Percentiles rank a stretch among this genome's conserved stretches.
These are phyloP conservation scores for Passer domesticus DNA, from an alignment of 2,113 vertebrate genomes.

Conservation along the genomic window DNA sequence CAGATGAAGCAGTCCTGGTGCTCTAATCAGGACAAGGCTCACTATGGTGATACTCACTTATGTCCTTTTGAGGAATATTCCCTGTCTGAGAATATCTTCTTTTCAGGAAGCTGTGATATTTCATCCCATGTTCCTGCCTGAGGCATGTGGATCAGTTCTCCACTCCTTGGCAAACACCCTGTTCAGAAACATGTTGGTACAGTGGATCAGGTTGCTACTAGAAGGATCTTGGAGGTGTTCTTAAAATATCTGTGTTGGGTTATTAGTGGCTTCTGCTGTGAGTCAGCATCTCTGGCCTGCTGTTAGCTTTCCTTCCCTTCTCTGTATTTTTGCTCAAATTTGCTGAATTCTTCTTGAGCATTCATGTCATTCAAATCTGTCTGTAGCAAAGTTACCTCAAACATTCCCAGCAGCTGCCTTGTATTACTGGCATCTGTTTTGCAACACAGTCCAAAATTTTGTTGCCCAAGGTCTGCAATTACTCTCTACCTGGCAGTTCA, in stretches of 20 bases:
- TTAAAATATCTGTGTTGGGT: neutral
- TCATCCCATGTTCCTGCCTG: neutral
- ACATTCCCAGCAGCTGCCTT: neutral
- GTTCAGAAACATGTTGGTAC: neutral
- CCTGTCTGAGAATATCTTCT: neutral
- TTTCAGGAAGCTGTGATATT: constrained; percentile 22
- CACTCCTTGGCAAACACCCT: neutral
- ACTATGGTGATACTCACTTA: neutral
- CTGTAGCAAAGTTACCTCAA: neutral
- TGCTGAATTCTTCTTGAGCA: neutral
- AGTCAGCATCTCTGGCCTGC: neutral
- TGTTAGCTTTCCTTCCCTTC: neutral
- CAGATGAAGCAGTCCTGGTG: neutral
- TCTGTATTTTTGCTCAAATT: neutral
- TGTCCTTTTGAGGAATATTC: neutral
- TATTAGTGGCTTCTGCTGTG: neutral
- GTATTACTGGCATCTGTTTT: neutral
- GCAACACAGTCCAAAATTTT: neutral
- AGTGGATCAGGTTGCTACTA: neutral
- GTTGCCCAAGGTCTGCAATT: neutral
- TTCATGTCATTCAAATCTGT: neutral
- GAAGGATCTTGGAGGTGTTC: neutral
- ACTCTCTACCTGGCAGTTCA: neutral
- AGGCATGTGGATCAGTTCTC: neutral
- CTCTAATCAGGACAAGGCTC: neutral